Conservation (phyloP, 2,113 vertebrate genomes). For the Labrus mixtus region DNA sequence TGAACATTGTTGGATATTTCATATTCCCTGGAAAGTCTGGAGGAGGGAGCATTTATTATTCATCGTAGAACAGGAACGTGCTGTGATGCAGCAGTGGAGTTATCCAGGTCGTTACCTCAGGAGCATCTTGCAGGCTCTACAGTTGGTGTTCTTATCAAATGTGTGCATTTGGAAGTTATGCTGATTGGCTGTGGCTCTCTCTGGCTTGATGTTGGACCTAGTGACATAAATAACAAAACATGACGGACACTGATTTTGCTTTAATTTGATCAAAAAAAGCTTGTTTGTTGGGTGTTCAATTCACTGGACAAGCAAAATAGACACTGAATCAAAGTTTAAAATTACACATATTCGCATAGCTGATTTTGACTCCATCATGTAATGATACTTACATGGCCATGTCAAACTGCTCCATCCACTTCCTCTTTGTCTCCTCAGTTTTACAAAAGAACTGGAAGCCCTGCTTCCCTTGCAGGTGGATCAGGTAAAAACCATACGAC, state of each 20-base stretch:
- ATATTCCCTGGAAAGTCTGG: not conserved
- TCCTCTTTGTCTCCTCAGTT: constrained; percentile 97
- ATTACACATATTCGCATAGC: not conserved
- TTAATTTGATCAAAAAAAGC: too few relatives aligned
- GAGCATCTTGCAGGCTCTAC: constrained; percentile 96
- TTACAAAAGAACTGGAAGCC: constrained; percentile 99
- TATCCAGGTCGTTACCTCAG: constrained; percentile 85
- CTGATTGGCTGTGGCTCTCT: constrained; percentile 95
- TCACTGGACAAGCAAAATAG: not conserved
- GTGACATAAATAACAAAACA: constrained; percentile 4
- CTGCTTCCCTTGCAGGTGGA: constrained; percentile 96
- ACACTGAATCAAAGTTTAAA: too few relatives aligned
- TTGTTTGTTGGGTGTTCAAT: not conserved
- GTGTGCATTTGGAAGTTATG: constrained; percentile 99
- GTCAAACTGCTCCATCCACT: constrained; percentile 99
- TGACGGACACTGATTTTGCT: not conserved
- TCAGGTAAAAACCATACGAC: constrained; percentile 98
- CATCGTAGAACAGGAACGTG: not conserved
- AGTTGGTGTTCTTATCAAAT: constrained; percentile 95
- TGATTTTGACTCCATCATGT: not conserved
- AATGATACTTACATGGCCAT: constrained; percentile 94
- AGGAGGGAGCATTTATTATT: not conserved
- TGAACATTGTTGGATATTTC: not conserved
- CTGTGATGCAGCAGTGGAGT: not conserved
- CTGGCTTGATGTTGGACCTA: constrained; percentile 98